Percentiles rank a stretch among this genome's conserved stretches.
Conservation (phyloP, 2,113 vertebrate genomes). For the Riparia riparia region DNA sequence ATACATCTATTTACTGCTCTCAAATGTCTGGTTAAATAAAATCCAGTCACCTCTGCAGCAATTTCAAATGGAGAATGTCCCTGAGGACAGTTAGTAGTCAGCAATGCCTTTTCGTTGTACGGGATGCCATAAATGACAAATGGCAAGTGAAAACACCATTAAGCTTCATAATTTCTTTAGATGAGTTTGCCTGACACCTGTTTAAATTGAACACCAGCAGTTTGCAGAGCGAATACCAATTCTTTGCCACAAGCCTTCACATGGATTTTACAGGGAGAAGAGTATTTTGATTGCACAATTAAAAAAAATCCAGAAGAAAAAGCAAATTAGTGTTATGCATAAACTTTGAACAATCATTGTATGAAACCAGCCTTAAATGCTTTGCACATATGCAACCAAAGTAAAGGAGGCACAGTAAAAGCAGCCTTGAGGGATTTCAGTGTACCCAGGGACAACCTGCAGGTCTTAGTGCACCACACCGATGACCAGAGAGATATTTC, state of each 20-base stretch:
- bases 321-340: background rate
- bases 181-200: constrained; percentile 55
- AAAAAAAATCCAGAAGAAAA: background rate
- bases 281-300: background rate
- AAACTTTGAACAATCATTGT: background rate
- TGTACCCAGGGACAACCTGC: accelerated
- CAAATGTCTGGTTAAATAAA: constrained; percentile 64
- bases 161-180: constrained; percentile 54
- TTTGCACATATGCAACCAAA: background rate
- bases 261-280: background rate
- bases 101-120: constrained; percentile 17
- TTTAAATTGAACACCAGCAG: constrained; percentile 47
- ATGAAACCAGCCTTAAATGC: background rate
- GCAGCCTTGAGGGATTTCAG: background rate
- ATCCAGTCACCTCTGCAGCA: constrained; percentile 60
- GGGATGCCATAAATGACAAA: constrained; percentile 40
- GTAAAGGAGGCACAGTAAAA: background rate
- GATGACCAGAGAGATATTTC: accelerated
- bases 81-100: constrained; percentile 35
- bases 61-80: constrained; percentile 60
- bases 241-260: background rate
- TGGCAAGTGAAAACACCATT: constrained; percentile 6
- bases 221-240: constrained; percentile 32
- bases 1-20: constrained; percentile 50
- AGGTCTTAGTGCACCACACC: background rate